Percentiles rank a stretch among this genome's conserved stretches.
Conservation (phyloP, 2,113 vertebrate species). For the Sinocyclocheilus anshuiensis region DNA sequence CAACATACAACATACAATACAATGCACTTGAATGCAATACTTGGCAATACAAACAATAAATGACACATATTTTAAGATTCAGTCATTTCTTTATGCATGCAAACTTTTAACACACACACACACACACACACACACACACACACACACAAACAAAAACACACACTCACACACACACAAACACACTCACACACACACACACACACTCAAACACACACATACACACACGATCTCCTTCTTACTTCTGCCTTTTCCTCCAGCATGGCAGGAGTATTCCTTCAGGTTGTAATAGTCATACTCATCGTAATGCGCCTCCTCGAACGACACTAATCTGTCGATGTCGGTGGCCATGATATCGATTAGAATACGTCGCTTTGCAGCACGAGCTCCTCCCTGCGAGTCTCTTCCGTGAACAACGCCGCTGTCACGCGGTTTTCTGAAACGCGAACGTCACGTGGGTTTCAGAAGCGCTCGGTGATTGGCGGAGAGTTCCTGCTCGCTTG, state of each 20-base stretch:
- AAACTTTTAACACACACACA: too few relatives aligned
- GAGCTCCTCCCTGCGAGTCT: background rate
- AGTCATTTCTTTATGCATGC: too few relatives aligned
- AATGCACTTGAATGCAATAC: too few relatives aligned
- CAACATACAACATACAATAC: too few relatives aligned
- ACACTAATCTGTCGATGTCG: slow-evolving; percentile 69
- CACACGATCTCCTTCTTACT: slow-evolving; percentile 82
- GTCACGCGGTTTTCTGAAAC: slow-evolving; percentile 43
- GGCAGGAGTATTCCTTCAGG: slow-evolving; percentile 76
- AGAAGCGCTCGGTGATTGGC: slow-evolving; percentile 40
- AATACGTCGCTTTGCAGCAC: background rate
- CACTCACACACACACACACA: too few relatives aligned
- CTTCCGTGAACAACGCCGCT: slow-evolving; percentile 66
- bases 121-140: too few relatives aligned
- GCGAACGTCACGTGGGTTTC: slow-evolving; percentile 24
- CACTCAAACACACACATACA: too few relatives aligned
- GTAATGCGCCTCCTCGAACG: slow-evolving; percentile 74
- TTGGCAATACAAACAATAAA: too few relatives aligned
- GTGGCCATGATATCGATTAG: slow-evolving; percentile 68
- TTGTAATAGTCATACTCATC: slow-evolving; percentile 86
- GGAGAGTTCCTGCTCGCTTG: background rate
- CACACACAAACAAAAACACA: too few relatives aligned
- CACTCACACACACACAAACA: too few relatives aligned
- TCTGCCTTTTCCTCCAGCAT: slow-evolving; percentile 82
- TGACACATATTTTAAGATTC: too few relatives aligned